These are phyloP conservation scores for Gasterosteus aculeatus DNA, from an alignment of 2,113 vertebrate species.

Conservation along the genomic window DNA sequence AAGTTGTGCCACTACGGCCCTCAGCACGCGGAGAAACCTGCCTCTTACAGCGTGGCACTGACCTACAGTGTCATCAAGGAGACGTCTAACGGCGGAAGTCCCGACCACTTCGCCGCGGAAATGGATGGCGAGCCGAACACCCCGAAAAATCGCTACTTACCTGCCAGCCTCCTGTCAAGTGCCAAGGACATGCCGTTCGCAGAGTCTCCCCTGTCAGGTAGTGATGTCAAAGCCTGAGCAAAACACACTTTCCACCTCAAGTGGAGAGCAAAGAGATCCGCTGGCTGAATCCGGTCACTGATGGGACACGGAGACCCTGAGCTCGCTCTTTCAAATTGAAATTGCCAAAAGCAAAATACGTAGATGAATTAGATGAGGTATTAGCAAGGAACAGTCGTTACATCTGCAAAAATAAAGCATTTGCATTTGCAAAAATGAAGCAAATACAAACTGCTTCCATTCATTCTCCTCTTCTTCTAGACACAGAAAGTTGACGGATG, in stretches of 20 bases:
- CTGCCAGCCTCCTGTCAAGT: slow-evolving; percentile 76
- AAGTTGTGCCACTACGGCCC: slow-evolving; percentile 90
- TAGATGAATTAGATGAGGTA: slow-evolving; percentile 7
- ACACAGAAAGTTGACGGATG: background rate
- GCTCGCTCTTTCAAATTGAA: background rate
- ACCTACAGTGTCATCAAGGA: slow-evolving; percentile 93
- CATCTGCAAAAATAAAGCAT: slow-evolving; percentile 3
- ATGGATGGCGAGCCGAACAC: slow-evolving; percentile 83
- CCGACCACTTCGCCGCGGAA: slow-evolving; percentile 89
- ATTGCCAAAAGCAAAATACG: background rate
- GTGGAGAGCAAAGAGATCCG: slow-evolving; percentile 8
- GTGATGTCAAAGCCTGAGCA: slow-evolving; percentile 74
- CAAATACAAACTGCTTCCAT: background rate
- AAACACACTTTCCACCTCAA: background rate
- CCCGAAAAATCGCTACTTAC: slow-evolving; percentile 80
- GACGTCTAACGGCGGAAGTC: slow-evolving; percentile 84
- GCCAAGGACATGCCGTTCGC: slow-evolving; percentile 80
- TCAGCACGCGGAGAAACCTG: slow-evolving; percentile 83
- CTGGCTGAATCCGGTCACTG: slow-evolving; percentile 18
- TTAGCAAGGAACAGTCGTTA: background rate
- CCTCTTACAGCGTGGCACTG: slow-evolving; percentile 84
- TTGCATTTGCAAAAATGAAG: background rate
- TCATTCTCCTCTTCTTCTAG: background rate
- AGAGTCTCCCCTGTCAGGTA: slow-evolving; percentile 77
- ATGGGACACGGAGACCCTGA: background rate